These are phyloP conservation scores for Diogma glabrata DNA, from an alignment of 2,888 invertebrate genomes.

Conservation along the genomic window DNA sequence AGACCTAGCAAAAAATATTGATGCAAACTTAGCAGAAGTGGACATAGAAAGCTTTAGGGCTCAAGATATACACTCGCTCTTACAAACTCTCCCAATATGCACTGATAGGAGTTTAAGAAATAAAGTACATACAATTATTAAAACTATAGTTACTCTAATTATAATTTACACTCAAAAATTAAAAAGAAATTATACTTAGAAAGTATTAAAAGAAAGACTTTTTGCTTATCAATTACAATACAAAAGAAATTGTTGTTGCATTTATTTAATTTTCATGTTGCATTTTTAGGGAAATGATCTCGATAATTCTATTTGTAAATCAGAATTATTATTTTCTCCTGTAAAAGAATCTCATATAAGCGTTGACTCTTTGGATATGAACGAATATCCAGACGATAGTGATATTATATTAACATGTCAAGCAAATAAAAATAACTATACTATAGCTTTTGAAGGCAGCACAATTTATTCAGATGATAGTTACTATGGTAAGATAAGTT, in stretches of 20 bases:
- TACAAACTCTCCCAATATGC: conserved; percentile 55
- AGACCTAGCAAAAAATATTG: conserved; percentile 75
- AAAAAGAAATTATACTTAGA: no score
- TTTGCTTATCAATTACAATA: no score
- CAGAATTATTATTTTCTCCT: conserved; percentile 81
- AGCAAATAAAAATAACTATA: conserved; percentile 89
- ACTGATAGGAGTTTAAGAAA: no score
- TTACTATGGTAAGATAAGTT: conserved; percentile 53
- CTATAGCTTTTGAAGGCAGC: conserved; percentile 87
- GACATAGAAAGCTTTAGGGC: conserved; percentile 91
- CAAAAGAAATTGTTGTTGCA: no score
- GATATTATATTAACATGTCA: conserved; percentile 84
- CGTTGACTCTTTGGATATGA: conserved; percentile 84
- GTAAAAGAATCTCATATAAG: conserved; percentile 73
- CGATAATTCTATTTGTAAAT: conserved; percentile 84
- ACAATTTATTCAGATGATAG: conserved; percentile 77
- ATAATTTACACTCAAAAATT: no score
- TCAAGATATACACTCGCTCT: conserved; percentile 78
- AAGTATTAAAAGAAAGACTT: no score
- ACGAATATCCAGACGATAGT: conserved; percentile 59
- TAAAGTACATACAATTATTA: no score
- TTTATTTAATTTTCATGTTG: no score
- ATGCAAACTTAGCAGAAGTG: conserved; percentile 86
- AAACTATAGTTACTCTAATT: no score
- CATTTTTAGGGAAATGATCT: conserved; percentile 55